phyloP scores from a whole-genome alignment of 2,797 vertebrate species.

The Poecilia gillii region DNA sequence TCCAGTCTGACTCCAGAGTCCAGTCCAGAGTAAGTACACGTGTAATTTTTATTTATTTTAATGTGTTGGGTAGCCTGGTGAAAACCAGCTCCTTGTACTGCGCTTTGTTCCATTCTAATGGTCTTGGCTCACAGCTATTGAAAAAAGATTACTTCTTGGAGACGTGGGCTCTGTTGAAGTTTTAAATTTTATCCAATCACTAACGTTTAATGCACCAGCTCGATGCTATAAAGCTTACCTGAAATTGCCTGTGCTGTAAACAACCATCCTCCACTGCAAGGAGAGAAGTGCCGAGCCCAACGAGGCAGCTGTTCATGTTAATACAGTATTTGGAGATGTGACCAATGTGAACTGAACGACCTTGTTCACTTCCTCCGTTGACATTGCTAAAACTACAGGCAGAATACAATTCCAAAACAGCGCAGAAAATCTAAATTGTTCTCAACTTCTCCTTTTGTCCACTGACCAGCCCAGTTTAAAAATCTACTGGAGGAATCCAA shows the following conservation, averaged over 20 bases:
- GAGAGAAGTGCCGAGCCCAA: neutral
- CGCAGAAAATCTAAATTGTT: neutral
- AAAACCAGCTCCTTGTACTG: neutral
- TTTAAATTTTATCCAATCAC: neutral
- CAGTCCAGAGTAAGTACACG: constrained; percentile 89
- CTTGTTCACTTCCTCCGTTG: neutral
- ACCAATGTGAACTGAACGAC: neutral
- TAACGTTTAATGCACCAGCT: neutral
- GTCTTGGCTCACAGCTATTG: neutral
- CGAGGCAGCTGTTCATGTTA: neutral
- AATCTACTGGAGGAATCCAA: neutral
- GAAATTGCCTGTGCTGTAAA: neutral
- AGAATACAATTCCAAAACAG: neutral
- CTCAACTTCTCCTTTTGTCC: neutral
- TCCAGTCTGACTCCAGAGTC: constrained; percentile 94
- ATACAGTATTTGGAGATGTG: neutral
- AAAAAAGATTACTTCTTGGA: neutral
- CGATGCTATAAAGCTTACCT: neutral
- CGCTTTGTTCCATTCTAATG: too few relatives aligned
- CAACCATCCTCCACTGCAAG: neutral
- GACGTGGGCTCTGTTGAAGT: neutral
- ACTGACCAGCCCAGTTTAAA: neutral
- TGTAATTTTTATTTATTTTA: neutral
- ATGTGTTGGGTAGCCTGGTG: too few relatives aligned
- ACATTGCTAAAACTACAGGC: neutral